These are phyloP conservation scores for Montipora foliosa DNA, from an alignment of 64 coral and sea anemone genomes.

Conservation along the genomic window DNA sequence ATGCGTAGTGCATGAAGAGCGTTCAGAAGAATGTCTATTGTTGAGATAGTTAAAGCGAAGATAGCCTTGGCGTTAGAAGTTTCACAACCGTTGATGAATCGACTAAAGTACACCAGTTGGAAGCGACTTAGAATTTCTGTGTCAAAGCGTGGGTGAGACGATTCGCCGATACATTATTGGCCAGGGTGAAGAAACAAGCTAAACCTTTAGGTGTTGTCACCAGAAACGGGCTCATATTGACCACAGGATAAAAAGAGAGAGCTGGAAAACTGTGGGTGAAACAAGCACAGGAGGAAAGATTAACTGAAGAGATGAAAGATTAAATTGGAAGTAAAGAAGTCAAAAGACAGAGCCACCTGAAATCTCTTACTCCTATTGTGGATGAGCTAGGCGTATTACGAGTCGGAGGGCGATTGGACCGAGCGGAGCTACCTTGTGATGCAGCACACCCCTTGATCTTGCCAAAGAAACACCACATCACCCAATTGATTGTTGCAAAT, in stretches of 20 bases:
- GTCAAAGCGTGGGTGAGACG: conserved; percentile 30
- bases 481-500: too few relatives aligned
- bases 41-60: conserved; percentile 15
- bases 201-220: not conserved
- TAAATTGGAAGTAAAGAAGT: too few relatives aligned
- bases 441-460: too few relatives aligned
- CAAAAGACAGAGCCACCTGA: too few relatives aligned
- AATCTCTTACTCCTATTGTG: too few relatives aligned
- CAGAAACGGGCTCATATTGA: not conserved
- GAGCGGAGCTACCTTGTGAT: too few relatives aligned
- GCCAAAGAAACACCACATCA: too few relatives aligned
- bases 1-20: not conserved
- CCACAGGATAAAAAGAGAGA: not conserved
- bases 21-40: too few relatives aligned
- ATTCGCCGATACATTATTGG: conserved; percentile 4
- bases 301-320: conserved; percentile 1
- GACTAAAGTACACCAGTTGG: conserved; percentile 30
- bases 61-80: not conserved
- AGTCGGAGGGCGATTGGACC: too few relatives aligned
- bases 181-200: not conserved
- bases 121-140: not conserved
- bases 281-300: conserved; percentile 48
- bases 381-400: too few relatives aligned
- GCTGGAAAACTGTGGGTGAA: conserved; percentile 44
- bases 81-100: conserved; percentile 17